phyloP scores from a whole-genome alignment of 2,888 invertebrate species.

The Trichopoda pennipes region DNA sequence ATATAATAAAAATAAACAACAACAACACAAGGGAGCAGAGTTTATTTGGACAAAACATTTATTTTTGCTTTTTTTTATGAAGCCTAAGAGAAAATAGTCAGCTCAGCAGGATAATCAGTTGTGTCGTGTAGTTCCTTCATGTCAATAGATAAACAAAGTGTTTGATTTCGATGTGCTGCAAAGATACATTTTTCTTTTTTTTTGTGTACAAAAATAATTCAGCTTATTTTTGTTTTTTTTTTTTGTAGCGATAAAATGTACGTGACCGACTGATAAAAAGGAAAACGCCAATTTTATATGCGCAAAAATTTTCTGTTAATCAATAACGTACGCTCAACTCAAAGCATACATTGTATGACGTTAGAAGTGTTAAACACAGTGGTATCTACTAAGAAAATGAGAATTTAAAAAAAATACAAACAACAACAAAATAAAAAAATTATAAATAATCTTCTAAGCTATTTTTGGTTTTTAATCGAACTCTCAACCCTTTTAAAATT shows the following conservation, averaged over 20 bases:
- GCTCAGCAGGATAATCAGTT: slow-evolving; percentile 36
- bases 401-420: too few species aligned
- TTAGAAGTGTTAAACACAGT: slow-evolving; percentile 10
- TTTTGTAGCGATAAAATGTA: slow-evolving; percentile 36
- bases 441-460: too few species aligned
- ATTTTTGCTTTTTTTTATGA: too few species aligned
- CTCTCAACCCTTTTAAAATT: too few species aligned
- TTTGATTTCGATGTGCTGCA: slow-evolving; percentile 42
- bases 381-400: neutral
- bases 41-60: slow-evolving; percentile 35
- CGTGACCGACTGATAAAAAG: slow-evolving; percentile 50
- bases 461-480: too few species aligned
- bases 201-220: slow-evolving; percentile 12
- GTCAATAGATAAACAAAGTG: slow-evolving; percentile 57
- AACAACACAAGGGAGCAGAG: too few species aligned
- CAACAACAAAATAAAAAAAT: too few species aligned
- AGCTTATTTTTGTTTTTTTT: neutral
- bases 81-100: slow-evolving; percentile 9
- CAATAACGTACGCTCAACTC: neutral
- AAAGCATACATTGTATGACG: neutral
- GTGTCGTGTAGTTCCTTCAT: slow-evolving; percentile 32
- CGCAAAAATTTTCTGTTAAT: slow-evolving; percentile 22
- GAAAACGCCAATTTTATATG: slow-evolving; percentile 3
- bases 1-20: too few species aligned
- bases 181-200: slow-evolving; percentile 49